Base-by-base conservation (phyloP, 2,888 invertebrate species). In the Ectemnius lituratus region DNA sequence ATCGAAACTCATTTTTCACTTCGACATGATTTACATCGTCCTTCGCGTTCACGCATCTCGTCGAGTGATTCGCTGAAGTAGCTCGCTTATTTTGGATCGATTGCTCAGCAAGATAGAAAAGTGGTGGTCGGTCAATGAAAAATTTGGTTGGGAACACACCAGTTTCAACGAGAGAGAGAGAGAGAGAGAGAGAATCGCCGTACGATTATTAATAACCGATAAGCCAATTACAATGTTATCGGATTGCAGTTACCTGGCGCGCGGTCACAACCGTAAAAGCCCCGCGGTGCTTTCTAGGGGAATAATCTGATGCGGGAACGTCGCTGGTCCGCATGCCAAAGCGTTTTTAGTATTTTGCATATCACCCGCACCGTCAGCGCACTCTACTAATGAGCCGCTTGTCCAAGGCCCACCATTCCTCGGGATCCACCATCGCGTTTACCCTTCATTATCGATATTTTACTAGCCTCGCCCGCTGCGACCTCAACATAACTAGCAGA, bases 221-320 rank as follows among this genome's bases (percentile, higher is more conserved):
- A 83, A 79, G 79, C 77, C 83, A 82, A 82, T 86, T 84, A 83
- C 76, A 83, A 81, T 73, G 79, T 79, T 85, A 86, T 85, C 81
- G 73, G 78, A 64, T 76, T 45, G 71, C 67, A 73, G 82, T 81
- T 83, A 79, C 70, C 80, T 65, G 14, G 46, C 2, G n/a, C 18
- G 57, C 59, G 60, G 56, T 57, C 56, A 59, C 67, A 64, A 1
- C 14, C n/a, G 52, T 56, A 69, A 67, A 72, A 62, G 52, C 52
- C 52, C 66, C 59, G 58, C 61, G 67, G 66, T 62, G 76, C 45
- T 75, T 63, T 37, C 37, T 62, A 63, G 61, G 71, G 60, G 62
- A 28, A 61, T 70, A 73, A 84, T 84, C 85, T 77, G 84, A 84
- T 84, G 75, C 60, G 16, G 16, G 56, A 37, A 20, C 20, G 62